phyloP scores from a whole-genome alignment of 2,888 invertebrate species.

The Agonum fuliginosum region DNA sequence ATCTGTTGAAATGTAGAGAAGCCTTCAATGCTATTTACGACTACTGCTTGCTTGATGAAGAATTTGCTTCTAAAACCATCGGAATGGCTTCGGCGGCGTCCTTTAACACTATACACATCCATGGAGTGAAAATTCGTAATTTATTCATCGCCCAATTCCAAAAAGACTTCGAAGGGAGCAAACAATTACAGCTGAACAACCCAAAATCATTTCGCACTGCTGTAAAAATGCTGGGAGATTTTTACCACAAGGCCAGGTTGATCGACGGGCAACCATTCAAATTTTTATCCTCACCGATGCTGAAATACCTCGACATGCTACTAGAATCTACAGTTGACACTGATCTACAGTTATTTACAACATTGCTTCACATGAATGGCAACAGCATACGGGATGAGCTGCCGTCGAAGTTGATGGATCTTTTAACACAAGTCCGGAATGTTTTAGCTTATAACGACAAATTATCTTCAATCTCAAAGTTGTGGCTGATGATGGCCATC shows the following conservation, averaged over 20 bases:
- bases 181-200: constrained; percentile 63
- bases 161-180: constrained; percentile 68
- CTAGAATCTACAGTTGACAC: constrained; percentile 69
- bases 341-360: constrained; percentile 71
- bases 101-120: constrained; percentile 65
- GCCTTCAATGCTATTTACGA: constrained; percentile 68
- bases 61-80: constrained; percentile 68
- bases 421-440: constrained; percentile 69
- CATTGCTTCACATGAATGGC: constrained; percentile 71
- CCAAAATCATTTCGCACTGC: constrained; percentile 69
- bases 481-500: constrained; percentile 71
- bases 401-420: constrained; percentile 67
- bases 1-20: too few species aligned
- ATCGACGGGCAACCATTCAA: constrained; percentile 65
- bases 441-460: constrained; percentile 68
- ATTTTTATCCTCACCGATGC: constrained; percentile 67
- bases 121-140: constrained; percentile 64
- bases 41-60: constrained; percentile 67
- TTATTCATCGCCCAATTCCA: constrained; percentile 68
- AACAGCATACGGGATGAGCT: constrained; percentile 65
- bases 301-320: constrained; percentile 70
- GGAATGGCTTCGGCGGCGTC: constrained; percentile 68
- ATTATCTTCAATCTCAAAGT: constrained; percentile 68
- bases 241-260: constrained; percentile 68
- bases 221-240: constrained; percentile 70